Evolutionary conservation across 2,113 vertebrate genomes (phyloP).

Genomic region (Mohoua ochrocephala): DNA sequence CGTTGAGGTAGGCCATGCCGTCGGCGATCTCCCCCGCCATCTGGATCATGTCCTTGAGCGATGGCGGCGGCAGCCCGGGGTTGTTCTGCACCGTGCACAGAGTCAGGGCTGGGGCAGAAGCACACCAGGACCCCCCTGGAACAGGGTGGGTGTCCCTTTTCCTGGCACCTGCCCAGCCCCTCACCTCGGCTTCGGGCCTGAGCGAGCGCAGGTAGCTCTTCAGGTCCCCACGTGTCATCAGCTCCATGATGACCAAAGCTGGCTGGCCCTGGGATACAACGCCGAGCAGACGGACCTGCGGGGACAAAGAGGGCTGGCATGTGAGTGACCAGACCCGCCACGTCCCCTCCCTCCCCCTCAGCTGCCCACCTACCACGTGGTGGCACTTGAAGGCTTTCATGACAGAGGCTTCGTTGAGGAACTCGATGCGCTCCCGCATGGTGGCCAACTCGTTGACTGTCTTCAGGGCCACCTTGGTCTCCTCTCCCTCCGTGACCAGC

Average conservation of each 20-base stretch:
- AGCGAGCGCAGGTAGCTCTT: slow-evolving; percentile 79
- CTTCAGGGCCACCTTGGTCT: slow-evolving; percentile 78
- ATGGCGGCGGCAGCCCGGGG: slow-evolving; percentile 53
- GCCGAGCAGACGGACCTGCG: slow-evolving; percentile 75
- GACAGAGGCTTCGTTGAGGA: slow-evolving; percentile 82
- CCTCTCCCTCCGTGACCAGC: slow-evolving; percentile 51
- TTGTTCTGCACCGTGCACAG: slow-evolving; percentile 62
- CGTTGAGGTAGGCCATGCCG: slow-evolving; percentile 80
- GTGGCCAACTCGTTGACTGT: slow-evolving; percentile 80
- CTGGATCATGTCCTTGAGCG: slow-evolving; percentile 75
- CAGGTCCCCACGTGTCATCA: slow-evolving; percentile 79
- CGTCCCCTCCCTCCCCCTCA: no score
- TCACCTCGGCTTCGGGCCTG: slow-evolving; percentile 75
- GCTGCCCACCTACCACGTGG: slow-evolving; percentile 70
- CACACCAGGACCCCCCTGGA: rapidly evolving
- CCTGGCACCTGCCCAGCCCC: neutral
- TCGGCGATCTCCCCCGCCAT: slow-evolving; percentile 82
- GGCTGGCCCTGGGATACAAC: slow-evolving; percentile 81
- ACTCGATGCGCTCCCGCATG: slow-evolving; percentile 74
- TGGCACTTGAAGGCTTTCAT: slow-evolving; percentile 84
- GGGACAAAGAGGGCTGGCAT: neutral
- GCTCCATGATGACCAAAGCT: slow-evolving; percentile 81
- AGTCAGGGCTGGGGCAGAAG: neutral
- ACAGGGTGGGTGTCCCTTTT: no score
- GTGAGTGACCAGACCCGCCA: rapidly evolving